Evolutionary conservation across 1,140 invertebrate species (phyloP).

Genomic region (Pseudomyrmex gracilis): DNA sequence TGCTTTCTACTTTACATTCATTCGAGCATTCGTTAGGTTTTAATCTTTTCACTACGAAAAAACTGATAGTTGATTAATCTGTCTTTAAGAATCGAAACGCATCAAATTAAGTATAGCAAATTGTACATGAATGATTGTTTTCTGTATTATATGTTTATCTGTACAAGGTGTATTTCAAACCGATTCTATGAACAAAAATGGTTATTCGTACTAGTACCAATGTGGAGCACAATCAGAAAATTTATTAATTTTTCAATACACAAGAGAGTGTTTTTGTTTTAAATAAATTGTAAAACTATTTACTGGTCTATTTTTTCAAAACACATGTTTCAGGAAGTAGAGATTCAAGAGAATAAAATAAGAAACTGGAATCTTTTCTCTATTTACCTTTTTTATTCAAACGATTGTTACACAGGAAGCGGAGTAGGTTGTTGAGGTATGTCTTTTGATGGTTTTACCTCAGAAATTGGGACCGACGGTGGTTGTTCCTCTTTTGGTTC

Average conservation of each 20-base stretch:
- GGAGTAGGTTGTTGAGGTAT: slow-evolving; percentile 71
- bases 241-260: too few species aligned
- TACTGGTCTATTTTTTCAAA: too few species aligned
- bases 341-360: slow-evolving; percentile 16
- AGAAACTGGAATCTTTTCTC: slow-evolving; percentile 21
- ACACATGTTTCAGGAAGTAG: background rate
- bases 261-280: slow-evolving; percentile 7
- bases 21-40: slow-evolving; percentile 15
- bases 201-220: slow-evolving; percentile 1
- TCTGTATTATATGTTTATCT: too few species aligned
- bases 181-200: slow-evolving; percentile 41
- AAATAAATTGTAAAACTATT: too few species aligned
- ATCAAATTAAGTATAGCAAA: too few species aligned
- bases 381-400: slow-evolving; percentile 61
- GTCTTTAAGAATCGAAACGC: too few species aligned
- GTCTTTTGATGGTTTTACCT: slow-evolving; percentile 87
- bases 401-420: slow-evolving; percentile 71
- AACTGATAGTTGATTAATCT: too few species aligned
- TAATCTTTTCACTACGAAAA: too few species aligned
- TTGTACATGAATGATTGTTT: too few species aligned
- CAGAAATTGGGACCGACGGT: slow-evolving; percentile 87
- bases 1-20: background rate
- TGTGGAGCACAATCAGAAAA: background rate
- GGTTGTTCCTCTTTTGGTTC: slow-evolving; percentile 96
- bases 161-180: background rate